Conservation (phyloP, 2,797 vertebrate genomes). For the Syncerus caffer region DNA sequence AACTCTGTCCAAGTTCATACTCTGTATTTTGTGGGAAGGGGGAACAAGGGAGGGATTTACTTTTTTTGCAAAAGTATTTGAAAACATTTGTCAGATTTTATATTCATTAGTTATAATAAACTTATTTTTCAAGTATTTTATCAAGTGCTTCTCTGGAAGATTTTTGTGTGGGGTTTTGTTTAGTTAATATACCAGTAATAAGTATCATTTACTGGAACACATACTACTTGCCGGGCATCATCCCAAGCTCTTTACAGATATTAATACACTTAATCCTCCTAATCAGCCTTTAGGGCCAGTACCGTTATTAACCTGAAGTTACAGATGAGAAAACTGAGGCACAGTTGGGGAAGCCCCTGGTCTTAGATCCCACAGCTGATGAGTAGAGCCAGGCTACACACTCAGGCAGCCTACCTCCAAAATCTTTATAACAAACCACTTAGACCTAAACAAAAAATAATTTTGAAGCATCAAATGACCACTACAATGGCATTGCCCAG, state of each 20-base stretch:
- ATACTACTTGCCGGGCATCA: neutral
- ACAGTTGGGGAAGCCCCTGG: neutral
- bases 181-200: neutral
- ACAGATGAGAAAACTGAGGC: neutral
- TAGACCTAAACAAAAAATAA: neutral
- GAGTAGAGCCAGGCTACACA: neutral
- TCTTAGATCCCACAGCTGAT: neutral
- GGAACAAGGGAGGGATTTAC: constrained; percentile 37
- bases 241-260: neutral
- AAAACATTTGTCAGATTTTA: constrained; percentile 80
- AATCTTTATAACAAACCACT: neutral
- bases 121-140: constrained; percentile 84
- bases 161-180: constrained; percentile 35
- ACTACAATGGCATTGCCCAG: neutral
- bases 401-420: neutral
- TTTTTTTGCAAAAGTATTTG: constrained; percentile 76
- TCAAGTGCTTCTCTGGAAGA: constrained; percentile 65
- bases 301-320: neutral
- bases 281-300: neutral
- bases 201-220: neutral
- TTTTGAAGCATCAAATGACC: neutral
- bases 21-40: constrained; percentile 43
- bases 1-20: constrained; percentile 52
- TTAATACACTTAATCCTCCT: neutral
- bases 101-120: constrained; percentile 84